Conservation (phyloP, 2,797 vertebrate genomes). For the Serranus cabrilla region DNA sequence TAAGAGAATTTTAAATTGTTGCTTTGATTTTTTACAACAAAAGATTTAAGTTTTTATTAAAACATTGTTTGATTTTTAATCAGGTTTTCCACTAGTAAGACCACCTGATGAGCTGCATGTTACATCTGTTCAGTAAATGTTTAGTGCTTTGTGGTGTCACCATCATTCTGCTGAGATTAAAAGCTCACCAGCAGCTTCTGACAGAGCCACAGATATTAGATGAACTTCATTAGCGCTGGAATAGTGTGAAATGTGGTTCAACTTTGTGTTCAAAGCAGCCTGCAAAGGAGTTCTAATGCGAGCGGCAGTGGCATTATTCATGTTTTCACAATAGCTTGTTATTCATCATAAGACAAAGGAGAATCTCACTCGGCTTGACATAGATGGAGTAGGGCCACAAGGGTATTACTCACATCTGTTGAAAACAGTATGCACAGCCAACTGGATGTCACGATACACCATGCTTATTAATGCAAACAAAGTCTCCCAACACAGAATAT, state of each 20-base stretch:
- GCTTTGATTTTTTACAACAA: background rate
- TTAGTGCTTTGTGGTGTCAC: conserved; percentile 17
- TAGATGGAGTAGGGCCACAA: conserved; percentile 82
- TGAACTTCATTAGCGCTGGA: conserved; percentile 59
- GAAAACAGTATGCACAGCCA: conserved; percentile 79
- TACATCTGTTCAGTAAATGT: conserved; percentile 24
- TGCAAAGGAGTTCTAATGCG: conserved; percentile 64
- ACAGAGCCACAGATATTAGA: conserved; percentile 40
- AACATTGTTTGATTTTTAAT: conserved; percentile 1
- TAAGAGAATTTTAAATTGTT: conserved; percentile 4
- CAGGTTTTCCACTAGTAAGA: background rate
- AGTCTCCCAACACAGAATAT: conserved; percentile 75
- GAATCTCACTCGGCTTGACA: conserved; percentile 80
- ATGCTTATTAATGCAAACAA: conserved; percentile 83
- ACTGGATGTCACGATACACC: conserved; percentile 80
- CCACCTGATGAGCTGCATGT: conserved; percentile 13
- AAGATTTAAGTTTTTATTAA: background rate
- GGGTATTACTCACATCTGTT: conserved; percentile 85
- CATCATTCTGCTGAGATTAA: conserved; percentile 19
- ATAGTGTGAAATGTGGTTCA: conserved; percentile 42
- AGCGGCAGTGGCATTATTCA: conserved; percentile 77
- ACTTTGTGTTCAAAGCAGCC: conserved; percentile 62
- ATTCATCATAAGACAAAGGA: conserved; percentile 86
- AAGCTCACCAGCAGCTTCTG: conserved; percentile 21
- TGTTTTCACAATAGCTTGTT: conserved; percentile 79